These are phyloP conservation scores for Spialia ferax DNA, from an alignment of 2,888 invertebrate genomes.

Conservation along the genomic window DNA sequence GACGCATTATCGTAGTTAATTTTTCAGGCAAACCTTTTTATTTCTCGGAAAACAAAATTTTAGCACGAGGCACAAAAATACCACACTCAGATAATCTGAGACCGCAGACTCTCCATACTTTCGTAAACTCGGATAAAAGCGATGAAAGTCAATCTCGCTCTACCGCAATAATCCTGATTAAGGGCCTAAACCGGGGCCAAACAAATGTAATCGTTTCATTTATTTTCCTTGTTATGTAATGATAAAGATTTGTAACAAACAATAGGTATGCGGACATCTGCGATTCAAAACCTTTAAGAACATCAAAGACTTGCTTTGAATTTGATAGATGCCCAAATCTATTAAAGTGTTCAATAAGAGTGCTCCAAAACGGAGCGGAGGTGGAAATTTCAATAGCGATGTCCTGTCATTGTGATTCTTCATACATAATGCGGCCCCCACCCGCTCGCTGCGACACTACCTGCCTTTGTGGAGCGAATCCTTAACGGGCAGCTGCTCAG, in stretches of 20 bases:
- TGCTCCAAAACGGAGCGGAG: conserved; percentile 36
- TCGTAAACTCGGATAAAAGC: too few species aligned
- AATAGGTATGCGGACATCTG: conserved; percentile 15
- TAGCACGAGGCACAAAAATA: not conserved
- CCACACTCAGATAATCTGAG: not conserved
- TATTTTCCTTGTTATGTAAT: too few species aligned
- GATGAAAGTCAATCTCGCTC: too few species aligned
- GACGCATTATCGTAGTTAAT: not conserved
- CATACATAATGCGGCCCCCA: conserved; percentile 47
- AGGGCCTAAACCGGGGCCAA: too few species aligned
- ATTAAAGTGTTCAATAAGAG: conserved; percentile 22
- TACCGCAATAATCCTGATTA: too few species aligned
- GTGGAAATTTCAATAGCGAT: conserved; percentile 48
- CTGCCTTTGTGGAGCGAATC: conserved; percentile 56
- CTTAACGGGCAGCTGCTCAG: conserved; percentile 56
- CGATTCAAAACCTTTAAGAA: conserved; percentile 10
- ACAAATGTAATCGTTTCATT: too few species aligned
- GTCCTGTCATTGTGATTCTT: conserved; percentile 49
- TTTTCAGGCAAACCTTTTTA: not conserved
- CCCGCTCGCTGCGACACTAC: conserved; percentile 49
- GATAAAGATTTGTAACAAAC: not conserved
- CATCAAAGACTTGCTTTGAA: conserved; percentile 6
- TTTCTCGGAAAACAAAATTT: not conserved
- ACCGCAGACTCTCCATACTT: not conserved
- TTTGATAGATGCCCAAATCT: conserved; percentile 24